Base-by-base conservation (phyloP, 2,113 vertebrate species). In the Eulacestoma nigropectus region DNA sequence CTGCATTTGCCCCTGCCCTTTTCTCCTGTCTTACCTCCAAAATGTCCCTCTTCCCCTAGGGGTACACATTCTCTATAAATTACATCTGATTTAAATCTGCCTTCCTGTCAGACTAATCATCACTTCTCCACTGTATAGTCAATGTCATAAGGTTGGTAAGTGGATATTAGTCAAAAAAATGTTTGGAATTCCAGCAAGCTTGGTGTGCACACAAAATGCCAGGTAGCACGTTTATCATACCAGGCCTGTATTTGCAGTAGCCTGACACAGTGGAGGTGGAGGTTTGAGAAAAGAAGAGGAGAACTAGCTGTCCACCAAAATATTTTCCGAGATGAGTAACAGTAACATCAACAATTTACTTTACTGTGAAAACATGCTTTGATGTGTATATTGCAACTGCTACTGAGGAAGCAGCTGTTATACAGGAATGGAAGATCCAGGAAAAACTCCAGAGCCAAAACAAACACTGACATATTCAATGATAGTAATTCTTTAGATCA, bases 401-500 rank as follows among this genome's bases (percentile, higher is more conserved):
- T 78, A 56, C 52, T 68, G 69, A 90, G 92, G 95, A 96, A 94
- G 76, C 95, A 95, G 87, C 81, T 97, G 94, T 76, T 77, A 49
- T 17, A 62, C 47, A 72, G n/a, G 55, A 89, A 73, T 69, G 50
- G 74, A 65, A 92, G n/a, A 59, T 81, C 39, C 93, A 82, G 88
- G 75, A 93, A 91, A 62, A 92, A n/a, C 9, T 80, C 79, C 52
- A 67, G n/a, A 90, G 83, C 76, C 92, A 96, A 92, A 96, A n/a
- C 14, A 80, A 94, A 86, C 47, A 84, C 13, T 33, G 30, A 67
- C 17, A 35, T 77, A 60, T n/a, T 62, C 52, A 53, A 32, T 15
- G 16, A 56, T 3, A 86, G 17, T 14, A 64, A 81, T 84, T 81
- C 29, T 70, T 77, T 14, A 55, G 50, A 57, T 37, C 50, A 27